These are phyloP conservation scores for Pogonus chalceus DNA, from an alignment of 1,140 invertebrate genomes.

Conservation along the genomic window DNA sequence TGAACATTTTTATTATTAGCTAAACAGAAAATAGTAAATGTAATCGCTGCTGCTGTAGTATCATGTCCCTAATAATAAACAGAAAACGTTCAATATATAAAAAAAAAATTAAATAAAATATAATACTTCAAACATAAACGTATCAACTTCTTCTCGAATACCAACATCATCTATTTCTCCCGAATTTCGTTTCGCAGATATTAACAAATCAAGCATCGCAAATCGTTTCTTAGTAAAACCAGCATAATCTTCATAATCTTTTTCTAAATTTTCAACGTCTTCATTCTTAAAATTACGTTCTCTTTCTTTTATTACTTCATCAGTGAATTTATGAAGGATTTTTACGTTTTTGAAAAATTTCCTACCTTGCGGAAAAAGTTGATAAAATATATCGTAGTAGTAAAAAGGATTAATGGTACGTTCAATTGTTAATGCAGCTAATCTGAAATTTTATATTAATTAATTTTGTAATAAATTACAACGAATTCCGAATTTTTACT, in stretches of 20 bases:
- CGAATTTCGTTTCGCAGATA: constrained; percentile 45
- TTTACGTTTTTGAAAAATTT: not conserved
- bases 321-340: not conserved
- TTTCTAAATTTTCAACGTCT: not conserved
- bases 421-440: not conserved
- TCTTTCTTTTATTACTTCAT: not conserved
- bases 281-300: not conserved
- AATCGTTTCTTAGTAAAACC: constrained; percentile 43
- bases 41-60: constrained; percentile 33
- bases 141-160: constrained; percentile 74
- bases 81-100: too few species aligned
- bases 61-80: constrained; percentile 32
- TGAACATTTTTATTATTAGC: constrained; percentile 29
- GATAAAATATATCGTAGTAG: not conserved
- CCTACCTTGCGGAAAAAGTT: not conserved
- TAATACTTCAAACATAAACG: constrained; percentile 63
- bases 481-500: too few species aligned
- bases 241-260: not conserved
- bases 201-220: constrained; percentile 72
- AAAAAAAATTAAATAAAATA: too few species aligned
- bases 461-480: too few species aligned
- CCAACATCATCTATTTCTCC: constrained; percentile 45
- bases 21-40: constrained; percentile 32
- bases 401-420: not conserved
- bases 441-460: not conserved